These are phyloP conservation scores for Hyposoter dolosus DNA, from an alignment of 2,888 invertebrate species.

Conservation along the genomic window DNA sequence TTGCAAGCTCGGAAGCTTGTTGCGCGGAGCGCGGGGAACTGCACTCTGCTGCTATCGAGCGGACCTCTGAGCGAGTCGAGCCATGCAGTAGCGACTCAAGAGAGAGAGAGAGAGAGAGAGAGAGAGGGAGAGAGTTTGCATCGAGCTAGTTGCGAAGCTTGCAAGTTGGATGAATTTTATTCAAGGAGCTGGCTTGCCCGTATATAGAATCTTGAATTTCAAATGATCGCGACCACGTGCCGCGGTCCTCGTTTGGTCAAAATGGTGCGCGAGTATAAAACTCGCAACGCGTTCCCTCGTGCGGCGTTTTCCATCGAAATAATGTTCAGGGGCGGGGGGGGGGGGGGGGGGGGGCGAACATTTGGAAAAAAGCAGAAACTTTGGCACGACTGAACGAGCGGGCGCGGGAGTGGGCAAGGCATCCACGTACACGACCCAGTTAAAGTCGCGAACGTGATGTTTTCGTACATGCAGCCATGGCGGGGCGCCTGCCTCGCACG, in stretches of 20 bases:
- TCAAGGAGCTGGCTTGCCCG: neutral
- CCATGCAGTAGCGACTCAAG: constrained; percentile 49
- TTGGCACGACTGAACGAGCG: too few species aligned
- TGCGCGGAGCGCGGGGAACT: constrained; percentile 81
- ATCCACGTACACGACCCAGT: constrained; percentile 58
- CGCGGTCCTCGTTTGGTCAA: too few species aligned
- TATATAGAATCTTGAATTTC: too few species aligned
- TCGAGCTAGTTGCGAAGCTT: constrained; percentile 1
- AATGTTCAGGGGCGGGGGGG: neutral
- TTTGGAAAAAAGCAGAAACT: neutral
- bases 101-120: constrained; percentile 29
- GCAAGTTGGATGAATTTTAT: neutral
- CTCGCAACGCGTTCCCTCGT: too few species aligned
- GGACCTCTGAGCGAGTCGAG: constrained; percentile 76
- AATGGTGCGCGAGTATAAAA: too few species aligned
- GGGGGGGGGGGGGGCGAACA: too few species aligned
- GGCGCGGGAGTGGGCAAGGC: neutral
- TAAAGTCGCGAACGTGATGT: constrained; percentile 28
- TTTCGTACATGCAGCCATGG: too few species aligned
- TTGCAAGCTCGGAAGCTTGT: constrained; percentile 82
- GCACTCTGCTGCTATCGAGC: constrained; percentile 82
- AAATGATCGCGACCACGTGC: too few species aligned
- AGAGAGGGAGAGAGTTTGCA: constrained; percentile 23
- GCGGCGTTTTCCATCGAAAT: neutral
- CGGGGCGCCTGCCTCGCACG: too few species aligned